These are phyloP conservation scores for Cheirogaleus major DNA, from an alignment of 2,797 vertebrate species.

Conservation along the genomic window DNA sequence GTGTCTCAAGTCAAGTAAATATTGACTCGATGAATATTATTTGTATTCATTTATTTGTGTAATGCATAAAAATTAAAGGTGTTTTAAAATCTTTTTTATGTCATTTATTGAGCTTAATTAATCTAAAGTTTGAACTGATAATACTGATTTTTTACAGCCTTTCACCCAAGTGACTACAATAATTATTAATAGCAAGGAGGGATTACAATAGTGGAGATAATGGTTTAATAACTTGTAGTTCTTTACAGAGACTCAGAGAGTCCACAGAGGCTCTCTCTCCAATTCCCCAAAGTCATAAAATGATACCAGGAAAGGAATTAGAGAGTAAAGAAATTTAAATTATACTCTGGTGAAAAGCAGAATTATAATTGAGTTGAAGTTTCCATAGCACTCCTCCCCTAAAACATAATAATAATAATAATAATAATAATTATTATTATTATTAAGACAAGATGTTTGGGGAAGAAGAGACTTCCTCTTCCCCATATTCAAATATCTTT, in stretches of 20 bases:
- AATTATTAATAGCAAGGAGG: constrained; percentile 40
- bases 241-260: constrained; percentile 2
- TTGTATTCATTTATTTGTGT: background rate
- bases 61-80: constrained; percentile 8
- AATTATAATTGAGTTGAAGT: background rate
- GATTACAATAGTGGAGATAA: background rate
- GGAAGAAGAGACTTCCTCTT: background rate
- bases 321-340: constrained; percentile 2
- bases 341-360: background rate
- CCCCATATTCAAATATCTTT: background rate
- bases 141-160: background rate
- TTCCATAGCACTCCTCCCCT: background rate
- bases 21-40: background rate
- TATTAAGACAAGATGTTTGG: background rate
- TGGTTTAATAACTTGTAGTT: constrained; percentile 24
- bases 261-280: background rate
- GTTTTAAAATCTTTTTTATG: constrained; percentile 40
- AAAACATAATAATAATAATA: background rate
- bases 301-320: background rate
- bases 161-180: background rate
- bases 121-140: constrained; percentile 28
- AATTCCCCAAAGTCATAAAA: background rate
- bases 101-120: constrained; percentile 34
- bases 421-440: too few relatives aligned
- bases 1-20: constrained; percentile 16